phyloP scores from a whole-genome alignment of 2,888 invertebrate genomes.

The Mimachlamys varia region DNA sequence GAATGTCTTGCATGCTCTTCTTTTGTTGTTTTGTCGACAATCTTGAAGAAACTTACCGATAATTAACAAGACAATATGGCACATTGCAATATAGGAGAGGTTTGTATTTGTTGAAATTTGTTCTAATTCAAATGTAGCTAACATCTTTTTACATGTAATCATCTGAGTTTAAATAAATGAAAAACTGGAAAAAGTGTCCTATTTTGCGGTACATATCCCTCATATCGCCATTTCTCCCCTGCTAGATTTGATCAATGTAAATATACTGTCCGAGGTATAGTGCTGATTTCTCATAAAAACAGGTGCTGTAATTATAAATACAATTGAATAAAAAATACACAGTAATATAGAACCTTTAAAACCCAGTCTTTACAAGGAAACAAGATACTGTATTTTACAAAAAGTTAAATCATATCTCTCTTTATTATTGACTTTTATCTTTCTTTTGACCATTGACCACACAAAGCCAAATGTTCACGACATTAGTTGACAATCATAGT shows the following conservation, averaged over 20 bases:
- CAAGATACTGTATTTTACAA: neutral
- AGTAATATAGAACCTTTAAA: neutral
- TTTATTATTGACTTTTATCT: no score
- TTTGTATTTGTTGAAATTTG: neutral
- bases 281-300: neutral
- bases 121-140: no score
- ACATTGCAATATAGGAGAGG: neutral
- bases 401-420: no score
- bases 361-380: neutral
- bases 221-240: neutral
- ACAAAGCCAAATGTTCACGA: no score
- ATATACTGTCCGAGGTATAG: neutral
- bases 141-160: no score
- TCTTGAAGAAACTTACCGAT: neutral
- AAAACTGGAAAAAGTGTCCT: neutral
- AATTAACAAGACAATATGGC: neutral
- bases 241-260: neutral
- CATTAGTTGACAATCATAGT: no score
- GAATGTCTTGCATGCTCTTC: neutral
- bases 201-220: neutral
- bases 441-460: no score
- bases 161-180: no score
- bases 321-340: neutral
- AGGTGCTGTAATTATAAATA: slow-evolving; percentile 16
- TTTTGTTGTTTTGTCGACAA: neutral